Evolutionary conservation across 2,888 invertebrate genomes (phyloP).

Genomic region (Encarsia formosa): DNA sequence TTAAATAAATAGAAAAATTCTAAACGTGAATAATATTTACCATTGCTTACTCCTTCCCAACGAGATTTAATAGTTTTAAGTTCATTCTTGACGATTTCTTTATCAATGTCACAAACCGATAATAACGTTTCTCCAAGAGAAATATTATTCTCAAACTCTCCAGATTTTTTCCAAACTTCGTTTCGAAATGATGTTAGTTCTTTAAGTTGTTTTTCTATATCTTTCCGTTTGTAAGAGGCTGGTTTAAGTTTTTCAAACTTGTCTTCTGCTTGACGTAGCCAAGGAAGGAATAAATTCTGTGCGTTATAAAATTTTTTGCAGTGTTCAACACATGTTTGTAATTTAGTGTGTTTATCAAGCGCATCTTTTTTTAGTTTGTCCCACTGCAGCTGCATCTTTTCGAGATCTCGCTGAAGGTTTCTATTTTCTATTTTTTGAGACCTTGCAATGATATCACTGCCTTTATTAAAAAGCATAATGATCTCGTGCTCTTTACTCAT

Average conservation of each 20-base stretch:
- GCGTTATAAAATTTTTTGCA: slow-evolving; percentile 85
- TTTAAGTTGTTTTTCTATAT: slow-evolving; percentile 81
- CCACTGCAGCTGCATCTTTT: slow-evolving; percentile 88
- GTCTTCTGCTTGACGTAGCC: slow-evolving; percentile 84
- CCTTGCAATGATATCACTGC: slow-evolving; percentile 64
- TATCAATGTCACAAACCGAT: slow-evolving; percentile 83
- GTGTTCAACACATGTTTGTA: slow-evolving; percentile 83
- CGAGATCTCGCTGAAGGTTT: slow-evolving; percentile 72
- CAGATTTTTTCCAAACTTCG: slow-evolving; percentile 89
- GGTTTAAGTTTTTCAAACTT: slow-evolving; percentile 75
- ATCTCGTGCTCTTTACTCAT: slow-evolving; percentile 88
- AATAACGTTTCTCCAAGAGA: slow-evolving; percentile 85
- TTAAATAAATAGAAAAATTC: neutral
- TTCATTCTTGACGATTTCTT: slow-evolving; percentile 81
- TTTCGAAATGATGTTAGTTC: slow-evolving; percentile 87
- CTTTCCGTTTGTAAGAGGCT: slow-evolving; percentile 76
- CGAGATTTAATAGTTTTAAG: slow-evolving; percentile 76
- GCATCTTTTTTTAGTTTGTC: slow-evolving; percentile 85
- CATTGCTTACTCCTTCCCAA: slow-evolving; percentile 89
- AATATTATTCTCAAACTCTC: slow-evolving; percentile 86
- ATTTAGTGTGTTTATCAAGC: slow-evolving; percentile 77
- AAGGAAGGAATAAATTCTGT: slow-evolving; percentile 80
- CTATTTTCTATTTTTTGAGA: slow-evolving; percentile 56
- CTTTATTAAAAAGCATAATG: slow-evolving; percentile 89
- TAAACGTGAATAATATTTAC: slow-evolving; percentile 42